Evolutionary conservation across 2,113 vertebrate genomes (phyloP).

Genomic region (Stictonetta naevosa): DNA sequence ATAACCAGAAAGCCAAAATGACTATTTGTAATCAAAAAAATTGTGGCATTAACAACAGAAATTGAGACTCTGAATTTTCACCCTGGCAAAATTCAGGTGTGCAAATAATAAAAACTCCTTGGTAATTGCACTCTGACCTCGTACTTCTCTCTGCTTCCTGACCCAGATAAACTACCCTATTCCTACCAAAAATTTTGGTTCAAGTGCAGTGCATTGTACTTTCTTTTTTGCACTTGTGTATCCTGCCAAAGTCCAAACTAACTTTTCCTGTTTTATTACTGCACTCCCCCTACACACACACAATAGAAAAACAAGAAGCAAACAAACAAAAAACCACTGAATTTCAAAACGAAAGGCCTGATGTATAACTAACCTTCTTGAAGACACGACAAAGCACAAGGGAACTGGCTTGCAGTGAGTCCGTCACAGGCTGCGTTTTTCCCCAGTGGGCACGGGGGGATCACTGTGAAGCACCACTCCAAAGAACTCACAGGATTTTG

Average conservation of each 20-base stretch:
- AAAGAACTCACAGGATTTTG: background rate
- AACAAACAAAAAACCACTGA: background rate
- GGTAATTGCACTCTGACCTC: background rate
- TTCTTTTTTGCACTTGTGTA: background rate
- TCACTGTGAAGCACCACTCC: background rate
- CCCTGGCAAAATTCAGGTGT: background rate
- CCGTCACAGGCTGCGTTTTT: background rate
- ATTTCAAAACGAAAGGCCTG: background rate
- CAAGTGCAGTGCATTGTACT: background rate
- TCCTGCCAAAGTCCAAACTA: slow-evolving; percentile 7
- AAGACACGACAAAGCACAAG: background rate
- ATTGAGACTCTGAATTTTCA: background rate
- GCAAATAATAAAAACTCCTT: background rate
- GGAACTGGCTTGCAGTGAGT: background rate
- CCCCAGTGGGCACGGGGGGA: rapidly evolving
- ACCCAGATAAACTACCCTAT: background rate
- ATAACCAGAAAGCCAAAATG: background rate
- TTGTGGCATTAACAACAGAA: background rate
- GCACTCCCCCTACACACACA: background rate
- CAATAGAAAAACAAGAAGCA: background rate
- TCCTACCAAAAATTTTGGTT: background rate
- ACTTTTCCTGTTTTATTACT: background rate
- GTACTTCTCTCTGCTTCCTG: slow-evolving; percentile 5
- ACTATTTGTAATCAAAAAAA: background rate
- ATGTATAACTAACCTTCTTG: background rate